phyloP scores from a whole-genome alignment of 1,140 invertebrate genomes.

The Drosophila ironensis region DNA sequence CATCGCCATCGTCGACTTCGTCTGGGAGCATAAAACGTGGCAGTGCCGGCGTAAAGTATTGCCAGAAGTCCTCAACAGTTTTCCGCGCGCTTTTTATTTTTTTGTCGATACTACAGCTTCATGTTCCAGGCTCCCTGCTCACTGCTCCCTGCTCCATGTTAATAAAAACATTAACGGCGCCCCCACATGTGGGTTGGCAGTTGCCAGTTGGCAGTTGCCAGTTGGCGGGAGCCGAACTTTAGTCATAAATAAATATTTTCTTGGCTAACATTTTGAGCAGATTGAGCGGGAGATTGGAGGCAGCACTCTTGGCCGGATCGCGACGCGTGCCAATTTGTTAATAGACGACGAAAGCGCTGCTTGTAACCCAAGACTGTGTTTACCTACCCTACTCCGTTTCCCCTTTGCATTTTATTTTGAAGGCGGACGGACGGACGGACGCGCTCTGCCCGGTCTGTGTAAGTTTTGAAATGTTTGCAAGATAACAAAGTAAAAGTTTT shows the following conservation, averaged over 20 bases:
- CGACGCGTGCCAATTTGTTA: constrained; percentile 74
- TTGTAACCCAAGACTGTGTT: constrained; percentile 76
- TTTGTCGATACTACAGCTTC: too few species aligned
- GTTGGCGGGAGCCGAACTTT: constrained; percentile 48
- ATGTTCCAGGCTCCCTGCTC: too few species aligned
- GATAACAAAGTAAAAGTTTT: constrained; percentile 70
- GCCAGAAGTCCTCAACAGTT: constrained; percentile 13
- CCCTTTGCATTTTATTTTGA: not conserved
- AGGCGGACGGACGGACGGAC: not conserved
- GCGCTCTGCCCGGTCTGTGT: constrained; percentile 54
- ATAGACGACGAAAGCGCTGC: constrained; percentile 61
- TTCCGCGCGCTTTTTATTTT: constrained; percentile 1
- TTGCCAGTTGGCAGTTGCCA: not conserved
- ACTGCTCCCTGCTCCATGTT: constrained; percentile 23
- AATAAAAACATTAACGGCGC: constrained; percentile 70
- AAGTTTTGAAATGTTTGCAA: constrained; percentile 58
- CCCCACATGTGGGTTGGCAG: not conserved
- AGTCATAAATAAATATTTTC: constrained; percentile 75
- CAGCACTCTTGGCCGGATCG: constrained; percentile 4
- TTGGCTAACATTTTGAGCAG: constrained; percentile 66
- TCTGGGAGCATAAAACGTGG: constrained; percentile 39
- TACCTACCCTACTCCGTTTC: constrained; percentile 29
- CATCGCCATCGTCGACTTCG: not conserved
- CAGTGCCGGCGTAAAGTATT: constrained; percentile 49
- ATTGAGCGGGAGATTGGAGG: constrained; percentile 5